phyloP scores from a whole-genome alignment of 1,140 invertebrate species.

The Neodiprion virginianus region DNA sequence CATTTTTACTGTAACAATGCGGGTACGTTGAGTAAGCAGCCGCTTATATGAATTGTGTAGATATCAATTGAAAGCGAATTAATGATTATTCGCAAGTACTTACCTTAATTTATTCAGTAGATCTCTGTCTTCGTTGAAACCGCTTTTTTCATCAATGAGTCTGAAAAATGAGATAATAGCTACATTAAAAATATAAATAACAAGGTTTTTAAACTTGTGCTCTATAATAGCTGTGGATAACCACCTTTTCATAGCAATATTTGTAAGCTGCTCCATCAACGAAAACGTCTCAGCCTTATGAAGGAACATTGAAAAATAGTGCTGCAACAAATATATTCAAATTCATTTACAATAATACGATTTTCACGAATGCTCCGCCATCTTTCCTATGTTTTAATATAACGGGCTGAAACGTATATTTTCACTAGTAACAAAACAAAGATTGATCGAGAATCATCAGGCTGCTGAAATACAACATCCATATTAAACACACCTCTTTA shows the following conservation, averaged over 20 bases:
- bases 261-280: slow-evolving; percentile 94
- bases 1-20: slow-evolving; percentile 71
- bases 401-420: too few relatives aligned
- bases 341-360: neutral
- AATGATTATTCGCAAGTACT: slow-evolving; percentile 8
- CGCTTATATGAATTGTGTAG: too few relatives aligned
- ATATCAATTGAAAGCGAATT: too few relatives aligned
- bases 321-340: slow-evolving; percentile 61
- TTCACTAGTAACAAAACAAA: too few relatives aligned
- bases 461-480: neutral
- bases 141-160: slow-evolving; percentile 85
- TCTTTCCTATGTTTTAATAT: too few relatives aligned
- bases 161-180: slow-evolving; percentile 56
- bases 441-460: slow-evolving; percentile 15
- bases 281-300: slow-evolving; percentile 88
- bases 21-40: neutral
- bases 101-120: slow-evolving; percentile 81
- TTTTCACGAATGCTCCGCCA: too few relatives aligned
- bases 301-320: slow-evolving; percentile 91
- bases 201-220: slow-evolving; percentile 24
- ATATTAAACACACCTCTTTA: slow-evolving; percentile 63
- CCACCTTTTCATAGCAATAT: slow-evolving; percentile 95
- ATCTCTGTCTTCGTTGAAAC: slow-evolving; percentile 85
- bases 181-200: slow-evolving; percentile 13
- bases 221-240: slow-evolving; percentile 44